Base-by-base conservation (phyloP, 2,113 vertebrate genomes). In the Mugil cephalus region DNA sequence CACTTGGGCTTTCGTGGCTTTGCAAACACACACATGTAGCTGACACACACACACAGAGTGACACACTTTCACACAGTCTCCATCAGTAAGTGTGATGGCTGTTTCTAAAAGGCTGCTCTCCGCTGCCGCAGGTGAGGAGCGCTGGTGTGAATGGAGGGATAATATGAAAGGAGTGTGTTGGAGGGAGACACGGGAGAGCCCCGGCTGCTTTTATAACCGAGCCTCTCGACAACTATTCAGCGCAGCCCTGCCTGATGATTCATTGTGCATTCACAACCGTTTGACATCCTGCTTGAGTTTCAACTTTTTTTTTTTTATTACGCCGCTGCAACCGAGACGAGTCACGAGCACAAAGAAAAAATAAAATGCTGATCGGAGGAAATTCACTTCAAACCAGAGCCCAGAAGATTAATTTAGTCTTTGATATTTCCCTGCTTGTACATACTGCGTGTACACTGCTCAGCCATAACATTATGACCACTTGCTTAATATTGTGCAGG, bases 231-330 rank as follows among this genome's bases (percentile, higher is more conserved):
- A 69, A 61, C 74, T 42, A 40, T 80, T 79, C 69, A 82, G 65
- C 69, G 17, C 19, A 72, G 76, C 64, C 35, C 24, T 30, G 46
- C 70, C 64, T 59, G 76, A 85, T 85, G 89, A 89, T 86, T 87
- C 89, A 90, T 61, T 69, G 75, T 71, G 66, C 79, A 55, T 87
- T 89, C 84, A 86, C 56, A 81, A 73, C 30, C 40, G 6, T 74
- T 71, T 66, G 68, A 81, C 87, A 79, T 83, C 80, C 67, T 42
- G 48, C 48, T 17, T 10, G 71, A 70, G 70, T 74, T 80, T 68
- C 52, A 53, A 78, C 69, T 14, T 30, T 15, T 40, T 66, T 82
- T 64, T 14, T 30, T 15, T 40, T 67, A 80, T 70, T 19, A 17
- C 47, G 74, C 62, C 17, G 50, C 73, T 78, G 76, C 47, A 58